phyloP scores from a whole-genome alignment of 2,113 vertebrate genomes.

The Neogale vison region DNA sequence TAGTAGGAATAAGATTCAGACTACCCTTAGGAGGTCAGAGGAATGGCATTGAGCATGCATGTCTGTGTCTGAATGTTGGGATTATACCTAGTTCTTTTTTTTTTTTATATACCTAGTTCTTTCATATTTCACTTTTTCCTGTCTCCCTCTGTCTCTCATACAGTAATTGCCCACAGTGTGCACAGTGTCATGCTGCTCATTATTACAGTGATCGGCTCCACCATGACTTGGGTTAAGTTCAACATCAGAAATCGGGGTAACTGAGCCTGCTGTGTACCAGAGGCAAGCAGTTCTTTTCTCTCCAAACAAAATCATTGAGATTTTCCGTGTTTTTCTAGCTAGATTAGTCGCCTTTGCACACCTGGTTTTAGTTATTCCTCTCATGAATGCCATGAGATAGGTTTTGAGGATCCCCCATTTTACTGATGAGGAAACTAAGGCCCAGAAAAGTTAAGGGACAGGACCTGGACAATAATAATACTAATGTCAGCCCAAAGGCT shows the following conservation, averaged over 20 bases:
- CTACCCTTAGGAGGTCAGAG: neutral
- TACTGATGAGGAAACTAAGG: neutral
- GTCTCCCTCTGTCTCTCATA: neutral
- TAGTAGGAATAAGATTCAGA: neutral
- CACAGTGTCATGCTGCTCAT: neutral
- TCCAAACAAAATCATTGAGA: neutral
- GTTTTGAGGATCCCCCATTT: slow-evolving; percentile 7
- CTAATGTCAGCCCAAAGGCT: neutral
- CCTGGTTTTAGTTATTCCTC: slow-evolving; percentile 33
- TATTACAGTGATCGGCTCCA: neutral
- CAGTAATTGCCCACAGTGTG: neutral
- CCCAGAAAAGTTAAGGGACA: slow-evolving; percentile 2
- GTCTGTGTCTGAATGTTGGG: neutral
- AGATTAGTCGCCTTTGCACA: neutral
- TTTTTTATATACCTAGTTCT: neutral
- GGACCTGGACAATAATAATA: neutral
- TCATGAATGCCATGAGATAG: neutral
- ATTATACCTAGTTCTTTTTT: neutral
- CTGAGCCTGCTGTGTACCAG: neutral
- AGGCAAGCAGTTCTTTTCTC: neutral
- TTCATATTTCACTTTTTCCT: neutral
- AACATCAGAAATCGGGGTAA: neutral
- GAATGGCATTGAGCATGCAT: neutral
- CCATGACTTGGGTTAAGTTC: neutral
- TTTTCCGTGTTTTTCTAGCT: neutral